Percentiles rank a stretch among this genome's conserved stretches.
These are phyloP conservation scores for Limnephilus marmoratus DNA, from an alignment of 2,888 invertebrate genomes.

Conservation along the genomic window DNA sequence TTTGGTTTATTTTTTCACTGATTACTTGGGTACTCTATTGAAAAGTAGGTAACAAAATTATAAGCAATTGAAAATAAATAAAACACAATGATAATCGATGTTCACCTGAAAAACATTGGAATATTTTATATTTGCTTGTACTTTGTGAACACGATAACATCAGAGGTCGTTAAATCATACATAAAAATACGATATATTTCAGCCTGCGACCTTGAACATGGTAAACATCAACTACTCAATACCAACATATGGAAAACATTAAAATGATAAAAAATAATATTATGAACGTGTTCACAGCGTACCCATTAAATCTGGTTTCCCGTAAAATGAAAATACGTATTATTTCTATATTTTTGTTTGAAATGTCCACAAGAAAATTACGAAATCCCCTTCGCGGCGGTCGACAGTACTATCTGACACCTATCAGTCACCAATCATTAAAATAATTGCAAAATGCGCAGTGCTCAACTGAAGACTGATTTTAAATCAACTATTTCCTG, in stretches of 20 bases:
- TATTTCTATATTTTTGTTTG: neutral
- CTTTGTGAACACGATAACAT: neutral
- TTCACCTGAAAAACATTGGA: neutral
- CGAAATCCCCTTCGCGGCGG: neutral
- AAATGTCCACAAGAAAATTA: constrained; percentile 4
- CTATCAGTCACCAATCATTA: constrained; percentile 17
- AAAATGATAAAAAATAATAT: neutral
- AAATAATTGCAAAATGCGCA: constrained; percentile 3
- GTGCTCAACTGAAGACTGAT: constrained; percentile 11
- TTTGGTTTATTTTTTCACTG: neutral
- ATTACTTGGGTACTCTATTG: neutral
- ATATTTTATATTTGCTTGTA: neutral
- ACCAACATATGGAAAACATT: neutral
- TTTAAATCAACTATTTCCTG: constrained; percentile 8
- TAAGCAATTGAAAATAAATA: neutral
- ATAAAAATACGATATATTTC: neutral
- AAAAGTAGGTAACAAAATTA: neutral
- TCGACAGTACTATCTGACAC: neutral
- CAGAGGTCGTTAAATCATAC: neutral
- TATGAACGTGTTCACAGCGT: neutral
- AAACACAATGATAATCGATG: neutral
- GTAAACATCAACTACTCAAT: neutral
- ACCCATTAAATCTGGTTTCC: neutral
- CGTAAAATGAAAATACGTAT: neutral
- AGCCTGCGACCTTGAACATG: neutral